Percentiles rank a stretch among this genome's conserved stretches.
These are phyloP conservation scores for Adelphocoris suturalis DNA, from an alignment of 2,888 invertebrate species.

Conservation along the genomic window DNA sequence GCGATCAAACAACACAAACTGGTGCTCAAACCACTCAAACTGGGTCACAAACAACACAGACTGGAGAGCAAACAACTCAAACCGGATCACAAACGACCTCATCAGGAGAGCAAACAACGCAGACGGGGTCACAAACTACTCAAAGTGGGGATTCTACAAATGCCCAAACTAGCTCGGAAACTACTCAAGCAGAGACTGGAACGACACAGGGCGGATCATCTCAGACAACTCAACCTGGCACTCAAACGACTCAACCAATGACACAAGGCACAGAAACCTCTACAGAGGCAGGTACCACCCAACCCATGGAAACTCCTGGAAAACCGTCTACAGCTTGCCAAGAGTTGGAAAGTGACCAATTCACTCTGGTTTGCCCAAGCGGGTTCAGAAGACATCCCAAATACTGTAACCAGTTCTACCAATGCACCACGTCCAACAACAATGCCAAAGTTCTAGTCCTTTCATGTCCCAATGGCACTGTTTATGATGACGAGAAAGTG, in stretches of 20 bases:
- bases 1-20: slow-evolving; percentile 57
- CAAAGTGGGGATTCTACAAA: slow-evolving; percentile 47
- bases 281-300: slow-evolving; percentile 72
- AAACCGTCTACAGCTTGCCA: slow-evolving; percentile 79
- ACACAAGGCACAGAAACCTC: slow-evolving; percentile 71
- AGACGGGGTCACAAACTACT: slow-evolving; percentile 53
- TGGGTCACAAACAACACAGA: slow-evolving; percentile 54
- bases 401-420: slow-evolving; percentile 90
- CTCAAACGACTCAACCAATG: slow-evolving; percentile 68
- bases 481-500: slow-evolving; percentile 86
- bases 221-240: slow-evolving; percentile 70
- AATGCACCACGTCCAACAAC: slow-evolving; percentile 84
- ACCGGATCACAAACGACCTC: slow-evolving; percentile 66
- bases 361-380: slow-evolving; percentile 88
- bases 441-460: slow-evolving; percentile 86
- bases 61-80: slow-evolving; percentile 55
- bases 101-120: slow-evolving; percentile 60
- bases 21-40: slow-evolving; percentile 72
- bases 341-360: slow-evolving; percentile 85
- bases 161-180: slow-evolving; percentile 58
- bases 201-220: slow-evolving; percentile 65
- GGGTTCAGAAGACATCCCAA: slow-evolving; percentile 91
- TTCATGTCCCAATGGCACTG: slow-evolving; percentile 87
- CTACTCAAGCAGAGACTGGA: slow-evolving; percentile 67
- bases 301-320: slow-evolving; percentile 74